Evolutionary conservation across 2,113 vertebrate genomes (phyloP).

Genomic region (Willisornis vidua): DNA sequence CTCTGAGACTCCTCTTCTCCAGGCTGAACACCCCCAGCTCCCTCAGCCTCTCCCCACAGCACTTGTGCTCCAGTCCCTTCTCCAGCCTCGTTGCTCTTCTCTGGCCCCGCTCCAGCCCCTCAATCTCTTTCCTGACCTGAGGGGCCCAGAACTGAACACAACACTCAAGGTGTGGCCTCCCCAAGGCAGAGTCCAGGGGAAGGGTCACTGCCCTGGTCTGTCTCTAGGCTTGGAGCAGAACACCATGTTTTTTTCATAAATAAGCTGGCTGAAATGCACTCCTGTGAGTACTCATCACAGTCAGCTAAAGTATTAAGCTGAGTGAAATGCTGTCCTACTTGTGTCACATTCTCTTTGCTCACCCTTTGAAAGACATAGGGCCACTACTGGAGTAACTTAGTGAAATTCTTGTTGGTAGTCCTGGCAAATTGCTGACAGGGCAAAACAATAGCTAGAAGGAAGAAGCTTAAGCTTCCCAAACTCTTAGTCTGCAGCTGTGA

Average conservation of each 20-base stretch:
- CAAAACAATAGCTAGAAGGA: background rate
- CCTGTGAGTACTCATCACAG: background rate
- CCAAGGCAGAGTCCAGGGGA: too few relatives aligned
- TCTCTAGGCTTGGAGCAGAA: background rate
- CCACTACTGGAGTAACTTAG: background rate
- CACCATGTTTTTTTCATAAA: background rate
- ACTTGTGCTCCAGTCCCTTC: too few relatives aligned
- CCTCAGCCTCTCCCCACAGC: too few relatives aligned
- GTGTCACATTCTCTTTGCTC: slow-evolving; percentile 48
- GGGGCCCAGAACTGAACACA: too few relatives aligned
- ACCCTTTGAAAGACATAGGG: background rate
- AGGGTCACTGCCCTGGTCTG: background rate
- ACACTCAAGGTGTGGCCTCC: too few relatives aligned
- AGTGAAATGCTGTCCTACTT: slow-evolving; percentile 43
- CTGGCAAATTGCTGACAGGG: background rate
- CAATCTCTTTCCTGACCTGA: too few relatives aligned
- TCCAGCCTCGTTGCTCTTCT: too few relatives aligned
- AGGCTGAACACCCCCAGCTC: too few relatives aligned
- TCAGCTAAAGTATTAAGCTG: background rate
- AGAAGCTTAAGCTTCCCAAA: background rate
- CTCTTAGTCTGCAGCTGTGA: background rate
- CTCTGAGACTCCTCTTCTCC: too few relatives aligned
- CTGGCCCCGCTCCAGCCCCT: too few relatives aligned
- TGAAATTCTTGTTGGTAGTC: background rate
- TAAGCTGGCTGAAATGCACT: background rate